phyloP scores from a whole-genome alignment of 2,888 invertebrate species.

The Caenorhabditis macrosperma region DNA sequence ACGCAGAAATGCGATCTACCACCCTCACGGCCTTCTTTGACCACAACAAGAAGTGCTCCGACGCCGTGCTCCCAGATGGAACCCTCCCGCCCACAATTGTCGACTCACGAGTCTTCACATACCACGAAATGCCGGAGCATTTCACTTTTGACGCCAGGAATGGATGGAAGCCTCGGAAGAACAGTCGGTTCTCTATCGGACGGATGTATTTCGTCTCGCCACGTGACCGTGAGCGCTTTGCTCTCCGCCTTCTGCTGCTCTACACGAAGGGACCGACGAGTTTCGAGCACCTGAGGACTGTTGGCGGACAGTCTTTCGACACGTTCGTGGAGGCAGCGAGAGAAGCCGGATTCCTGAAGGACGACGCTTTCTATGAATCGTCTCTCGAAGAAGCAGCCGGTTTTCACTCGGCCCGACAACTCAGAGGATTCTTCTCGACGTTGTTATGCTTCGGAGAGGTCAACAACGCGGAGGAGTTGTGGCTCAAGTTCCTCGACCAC shows the following conservation, averaged over 20 bases:
- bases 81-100: background rate
- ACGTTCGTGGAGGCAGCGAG: conserved; percentile 50
- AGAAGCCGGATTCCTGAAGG: conserved; percentile 26
- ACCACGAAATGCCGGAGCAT: conserved; percentile 37
- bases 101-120: conserved; percentile 1
- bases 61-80: background rate
- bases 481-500: background rate
- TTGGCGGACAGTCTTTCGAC: background rate
- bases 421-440: conserved; percentile 33
- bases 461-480: conserved; percentile 4
- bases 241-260: conserved; percentile 33
- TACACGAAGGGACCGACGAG: conserved; percentile 7
- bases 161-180: conserved; percentile 18
- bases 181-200: conserved; percentile 3
- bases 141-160: conserved; percentile 3
- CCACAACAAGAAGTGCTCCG: background rate
- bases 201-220: conserved; percentile 45
- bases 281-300: conserved; percentile 34
- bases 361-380: conserved; percentile 18
- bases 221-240: conserved; percentile 32
- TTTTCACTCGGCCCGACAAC: conserved; percentile 3
- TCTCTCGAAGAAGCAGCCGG: conserved; percentile 38
- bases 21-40: conserved; percentile 19
- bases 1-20: background rate
- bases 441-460: conserved; percentile 14